Evolutionary conservation across 2,797 vertebrate genomes (phyloP).

Genomic region (Propithecus deckenii): DNA sequence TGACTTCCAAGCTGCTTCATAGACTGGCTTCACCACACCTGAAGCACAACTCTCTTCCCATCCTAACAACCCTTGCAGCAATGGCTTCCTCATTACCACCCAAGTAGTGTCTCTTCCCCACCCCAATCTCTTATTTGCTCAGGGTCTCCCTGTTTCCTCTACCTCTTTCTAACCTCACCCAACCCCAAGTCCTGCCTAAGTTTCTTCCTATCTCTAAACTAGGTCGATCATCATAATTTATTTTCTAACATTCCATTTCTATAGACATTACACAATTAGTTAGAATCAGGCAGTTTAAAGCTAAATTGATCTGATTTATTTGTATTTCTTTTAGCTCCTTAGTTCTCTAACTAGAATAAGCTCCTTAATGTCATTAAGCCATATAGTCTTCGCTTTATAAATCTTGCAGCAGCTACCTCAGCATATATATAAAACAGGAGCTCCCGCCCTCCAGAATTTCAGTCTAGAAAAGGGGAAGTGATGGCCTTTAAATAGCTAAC

Average conservation of each 20-base stretch:
- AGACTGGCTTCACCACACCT: not conserved
- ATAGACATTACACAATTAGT: not conserved
- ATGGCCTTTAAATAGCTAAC: not conserved
- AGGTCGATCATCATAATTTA: not conserved
- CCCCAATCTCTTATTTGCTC: not conserved
- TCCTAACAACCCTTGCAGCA: too few relatives aligned
- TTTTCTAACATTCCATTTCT: not conserved
- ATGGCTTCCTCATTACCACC: not conserved
- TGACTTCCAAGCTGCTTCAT: not conserved
- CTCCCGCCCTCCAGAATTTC: not conserved
- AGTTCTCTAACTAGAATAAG: not conserved
- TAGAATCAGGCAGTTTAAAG: not conserved
- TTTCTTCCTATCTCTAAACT: not conserved
- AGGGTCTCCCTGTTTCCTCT: not conserved
- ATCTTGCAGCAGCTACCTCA: not conserved
- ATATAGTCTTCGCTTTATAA: not conserved
- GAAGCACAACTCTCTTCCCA: not conserved
- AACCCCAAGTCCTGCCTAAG: not conserved
- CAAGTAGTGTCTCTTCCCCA: not conserved
- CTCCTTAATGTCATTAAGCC: not conserved
- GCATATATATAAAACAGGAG: not conserved
- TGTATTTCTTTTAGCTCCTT: not conserved
- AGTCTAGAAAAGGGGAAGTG: not conserved
- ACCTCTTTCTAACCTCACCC: not conserved
- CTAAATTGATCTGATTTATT: not conserved